Evolutionary conservation across 2,888 invertebrate species (phyloP), one percentile per base, ranked within the genome.

Genomic region (Rosalia funebris): DNA sequence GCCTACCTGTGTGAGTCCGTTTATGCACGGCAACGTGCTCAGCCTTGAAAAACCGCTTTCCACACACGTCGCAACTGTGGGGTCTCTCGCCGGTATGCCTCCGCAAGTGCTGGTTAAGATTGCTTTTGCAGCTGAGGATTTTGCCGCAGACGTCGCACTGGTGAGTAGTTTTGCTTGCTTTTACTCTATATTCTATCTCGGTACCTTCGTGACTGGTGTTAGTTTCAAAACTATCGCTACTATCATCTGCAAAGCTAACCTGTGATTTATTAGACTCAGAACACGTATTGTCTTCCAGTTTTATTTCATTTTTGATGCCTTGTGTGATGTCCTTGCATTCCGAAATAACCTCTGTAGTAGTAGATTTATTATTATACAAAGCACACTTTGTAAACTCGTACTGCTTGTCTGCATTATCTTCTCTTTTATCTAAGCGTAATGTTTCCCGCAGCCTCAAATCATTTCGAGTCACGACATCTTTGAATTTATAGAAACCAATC

Each of bases 1-100:
- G n/a, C 14, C 52, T 63, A 70, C 77, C 77, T 39, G 77, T 76
- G 58, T 77, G 77, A 7, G 68, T 76, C 20, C 77, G 62, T 57
- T 66, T 71, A 53, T 77, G 77, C 4, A 74, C 72, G 11, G 63
- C 63, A 0, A 76, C 61, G 56, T 77, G 76, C 50, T 75, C 76
- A 0, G 71, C 53, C 53, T 73, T 65, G 1, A 71, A 60, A 44
- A 77, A 77, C 37, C 61, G 70, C 54, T 75, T 76, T 4, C 65
- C 60, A 39, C 77, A 77, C 3, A 63, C 48, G 48, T 73, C 69
- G 52, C 77, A 77, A n/a, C 60, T 42, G 58, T 70, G 76, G 0
- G 73, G 74, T 19, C 69, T 73, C 15, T 74, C 73, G 1, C 75
- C 75, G 10, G 68, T 72, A 47, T 77, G 77, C 7, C 52, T 54